A percentile compares a stretch with the other conserved stretches of the same genome.
These are phyloP conservation scores for Penaeus monodon DNA, from an alignment of 2,888 invertebrate genomes.

Conservation along the genomic window DNA sequence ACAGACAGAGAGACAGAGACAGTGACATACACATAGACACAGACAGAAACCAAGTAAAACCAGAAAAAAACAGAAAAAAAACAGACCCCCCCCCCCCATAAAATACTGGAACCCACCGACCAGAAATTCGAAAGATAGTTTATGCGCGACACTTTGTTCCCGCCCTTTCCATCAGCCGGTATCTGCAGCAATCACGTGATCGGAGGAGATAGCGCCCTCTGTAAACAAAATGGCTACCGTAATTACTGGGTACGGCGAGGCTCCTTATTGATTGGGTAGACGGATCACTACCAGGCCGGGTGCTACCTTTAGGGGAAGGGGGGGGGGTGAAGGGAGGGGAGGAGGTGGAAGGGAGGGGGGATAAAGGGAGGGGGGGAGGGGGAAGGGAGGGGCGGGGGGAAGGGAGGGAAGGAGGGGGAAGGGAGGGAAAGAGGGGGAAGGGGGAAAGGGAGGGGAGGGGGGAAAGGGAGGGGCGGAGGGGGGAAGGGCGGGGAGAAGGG, in stretches of 20 bases:
- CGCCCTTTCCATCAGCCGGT: conserved; percentile 22
- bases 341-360: not conserved
- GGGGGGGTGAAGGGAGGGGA: not conserved
- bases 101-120: too few relatives aligned
- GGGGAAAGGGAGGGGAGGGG: not conserved
- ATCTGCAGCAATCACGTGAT: not conserved
- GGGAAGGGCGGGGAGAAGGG: not conserved
- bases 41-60: too few relatives aligned
- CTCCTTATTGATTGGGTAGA: conserved; percentile 19
- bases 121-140: too few relatives aligned
- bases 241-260: conserved; percentile 5
- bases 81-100: too few relatives aligned
- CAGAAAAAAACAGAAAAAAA: too few relatives aligned
- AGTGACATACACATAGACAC: too few relatives aligned
- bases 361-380: not conserved
- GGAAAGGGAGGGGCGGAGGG: not conserved
- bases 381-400: too few relatives aligned
- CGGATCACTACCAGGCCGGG: not conserved
- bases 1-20: too few relatives aligned
- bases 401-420: too few relatives aligned
- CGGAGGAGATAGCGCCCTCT: conserved; percentile 24
- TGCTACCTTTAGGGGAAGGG: not conserved
- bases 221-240: conserved; percentile 28
- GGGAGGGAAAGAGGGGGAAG: not conserved
- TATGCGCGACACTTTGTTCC: conserved; percentile 9